phyloP scores from a whole-genome alignment of 1,140 invertebrate genomes.

The Dendroctonus valens region DNA sequence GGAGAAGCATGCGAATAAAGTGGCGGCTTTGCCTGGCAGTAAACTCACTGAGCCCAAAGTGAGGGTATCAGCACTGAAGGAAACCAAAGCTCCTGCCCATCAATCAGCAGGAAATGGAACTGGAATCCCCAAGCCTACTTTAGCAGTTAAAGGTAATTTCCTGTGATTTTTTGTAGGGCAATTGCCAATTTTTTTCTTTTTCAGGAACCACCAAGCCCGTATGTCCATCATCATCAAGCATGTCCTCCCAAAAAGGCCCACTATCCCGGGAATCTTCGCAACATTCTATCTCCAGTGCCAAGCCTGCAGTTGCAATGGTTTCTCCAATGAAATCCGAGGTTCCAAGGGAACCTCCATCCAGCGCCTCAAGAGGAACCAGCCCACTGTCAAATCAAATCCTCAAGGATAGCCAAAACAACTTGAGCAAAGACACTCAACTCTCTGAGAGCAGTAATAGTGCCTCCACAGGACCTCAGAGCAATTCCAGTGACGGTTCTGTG shows the following conservation, averaged over 20 bases:
- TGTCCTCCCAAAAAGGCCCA: conserved; percentile 14
- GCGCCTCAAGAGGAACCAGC: background rate
- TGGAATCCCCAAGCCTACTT: conserved; percentile 85
- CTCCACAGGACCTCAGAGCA: conserved; percentile 57
- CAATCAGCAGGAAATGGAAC: conserved; percentile 52
- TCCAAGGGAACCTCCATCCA: conserved; percentile 22
- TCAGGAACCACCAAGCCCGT: conserved; percentile 34
- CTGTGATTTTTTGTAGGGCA: background rate
- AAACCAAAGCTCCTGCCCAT: conserved; percentile 19
- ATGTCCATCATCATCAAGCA: conserved; percentile 21
- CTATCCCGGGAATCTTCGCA: conserved; percentile 46
- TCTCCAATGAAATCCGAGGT: conserved; percentile 64
- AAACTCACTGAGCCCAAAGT: conserved; percentile 48
- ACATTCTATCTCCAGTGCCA: conserved; percentile 42
- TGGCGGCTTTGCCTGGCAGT: conserved; percentile 41
- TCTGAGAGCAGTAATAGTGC: conserved; percentile 43
- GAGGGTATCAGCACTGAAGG: conserved; percentile 35
- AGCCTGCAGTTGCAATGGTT: conserved; percentile 68
- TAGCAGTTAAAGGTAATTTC: conserved; percentile 81
- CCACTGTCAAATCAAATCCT: conserved; percentile 7
- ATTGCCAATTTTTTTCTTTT: conserved; percentile 1
- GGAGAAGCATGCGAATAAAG: conserved; percentile 48
- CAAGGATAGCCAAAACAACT: conserved; percentile 10
- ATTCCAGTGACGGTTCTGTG: conserved; percentile 64
- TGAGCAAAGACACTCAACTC: conserved; percentile 7